phyloP scores from a whole-genome alignment of 1,140 invertebrate species.

The Bombus pyrosoma region DNA sequence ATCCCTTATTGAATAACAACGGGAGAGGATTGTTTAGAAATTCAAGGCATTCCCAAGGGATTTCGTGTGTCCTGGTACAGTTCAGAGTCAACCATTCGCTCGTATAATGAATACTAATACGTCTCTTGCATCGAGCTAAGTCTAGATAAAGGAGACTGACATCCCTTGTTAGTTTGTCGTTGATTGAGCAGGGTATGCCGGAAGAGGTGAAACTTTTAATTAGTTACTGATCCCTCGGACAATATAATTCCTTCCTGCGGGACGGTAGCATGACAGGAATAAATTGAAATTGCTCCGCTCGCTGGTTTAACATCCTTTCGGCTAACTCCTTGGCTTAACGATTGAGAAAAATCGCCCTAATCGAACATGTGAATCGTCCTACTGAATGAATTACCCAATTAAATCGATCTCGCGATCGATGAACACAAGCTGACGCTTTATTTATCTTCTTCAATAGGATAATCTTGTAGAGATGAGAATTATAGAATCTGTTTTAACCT shows the following conservation, averaged over 20 bases:
- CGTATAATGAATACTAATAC: slow-evolving; percentile 65
- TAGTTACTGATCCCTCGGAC: slow-evolving; percentile 71
- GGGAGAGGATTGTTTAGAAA: slow-evolving; percentile 26
- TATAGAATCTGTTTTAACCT: neutral
- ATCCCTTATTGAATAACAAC: slow-evolving; percentile 18
- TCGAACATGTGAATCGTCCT: slow-evolving; percentile 5
- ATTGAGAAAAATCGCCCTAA: slow-evolving; percentile 16
- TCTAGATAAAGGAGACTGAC: slow-evolving; percentile 52
- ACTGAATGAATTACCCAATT: neutral
- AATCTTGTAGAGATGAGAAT: neutral
- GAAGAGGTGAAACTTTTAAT: slow-evolving; percentile 73
- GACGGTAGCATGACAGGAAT: slow-evolving; percentile 60
- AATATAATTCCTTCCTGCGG: slow-evolving; percentile 50
- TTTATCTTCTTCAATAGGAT: neutral
- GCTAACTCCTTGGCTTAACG: slow-evolving; percentile 34
- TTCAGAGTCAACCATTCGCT: slow-evolving; percentile 33
- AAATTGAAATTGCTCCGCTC: slow-evolving; percentile 64
- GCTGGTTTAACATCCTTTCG: slow-evolving; percentile 54
- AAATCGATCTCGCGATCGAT: neutral
- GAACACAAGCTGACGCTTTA: neutral
- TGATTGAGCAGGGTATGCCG: slow-evolving; percentile 38
- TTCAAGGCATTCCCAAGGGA: slow-evolving; percentile 23
- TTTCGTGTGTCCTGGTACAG: slow-evolving; percentile 27
- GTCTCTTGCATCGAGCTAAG: slow-evolving; percentile 16
- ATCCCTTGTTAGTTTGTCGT: slow-evolving; percentile 48